Conservation (phyloP, 2,797 vertebrate genomes). For the Sparus aurata region DNA sequence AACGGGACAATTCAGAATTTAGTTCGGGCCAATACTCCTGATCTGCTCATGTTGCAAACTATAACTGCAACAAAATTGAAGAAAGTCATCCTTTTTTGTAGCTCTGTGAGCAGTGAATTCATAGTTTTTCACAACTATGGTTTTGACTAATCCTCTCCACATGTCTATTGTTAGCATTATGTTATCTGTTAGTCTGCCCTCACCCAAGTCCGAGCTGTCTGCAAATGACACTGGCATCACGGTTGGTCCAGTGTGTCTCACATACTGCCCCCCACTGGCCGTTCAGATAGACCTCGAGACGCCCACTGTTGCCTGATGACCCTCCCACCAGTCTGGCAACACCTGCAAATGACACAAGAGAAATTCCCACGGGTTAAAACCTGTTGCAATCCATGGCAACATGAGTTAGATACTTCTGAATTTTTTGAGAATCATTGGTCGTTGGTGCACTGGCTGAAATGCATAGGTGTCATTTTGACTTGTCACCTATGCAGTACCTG, state of each 20-base stretch:
- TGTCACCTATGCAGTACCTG: too few species aligned
- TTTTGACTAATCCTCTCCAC: neutral
- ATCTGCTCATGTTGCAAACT: neutral
- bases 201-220: slow-evolving; percentile 90
- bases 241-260: slow-evolving; percentile 89
- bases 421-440: neutral
- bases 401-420: neutral
- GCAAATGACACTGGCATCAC: slow-evolving; percentile 90
- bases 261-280: slow-evolving; percentile 90
- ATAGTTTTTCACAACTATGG: neutral
- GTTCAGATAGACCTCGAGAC: slow-evolving; percentile 86
- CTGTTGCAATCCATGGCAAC: neutral
- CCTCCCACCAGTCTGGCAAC: slow-evolving; percentile 84
- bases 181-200: slow-evolving; percentile 16
- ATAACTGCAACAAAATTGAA: neutral
- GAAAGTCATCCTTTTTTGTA: neutral
- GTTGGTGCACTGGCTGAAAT: neutral
- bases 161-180: neutral
- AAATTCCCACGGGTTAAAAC: neutral
- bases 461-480: too few species aligned
- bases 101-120: neutral
- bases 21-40: too few species aligned
- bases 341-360: slow-evolving; percentile 74
- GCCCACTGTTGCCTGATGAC: slow-evolving; percentile 68
- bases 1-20: too few species aligned